Percentiles rank a stretch among this genome's conserved stretches.
These are phyloP conservation scores for Drosophila fungiperda DNA, from an alignment of 2,888 invertebrate species.

Conservation along the genomic window DNA sequence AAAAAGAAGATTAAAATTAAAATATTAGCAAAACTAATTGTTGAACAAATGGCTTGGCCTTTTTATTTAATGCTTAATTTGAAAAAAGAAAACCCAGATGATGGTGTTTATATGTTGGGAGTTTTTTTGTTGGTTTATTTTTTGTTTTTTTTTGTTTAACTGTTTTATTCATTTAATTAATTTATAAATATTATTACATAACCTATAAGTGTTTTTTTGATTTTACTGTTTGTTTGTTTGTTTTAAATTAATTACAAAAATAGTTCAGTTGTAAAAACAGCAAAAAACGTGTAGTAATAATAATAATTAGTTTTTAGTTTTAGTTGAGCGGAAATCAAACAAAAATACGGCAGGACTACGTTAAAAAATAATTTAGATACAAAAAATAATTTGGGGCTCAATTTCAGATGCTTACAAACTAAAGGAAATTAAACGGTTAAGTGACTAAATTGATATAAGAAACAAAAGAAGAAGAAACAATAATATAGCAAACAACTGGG, in stretches of 20 bases:
- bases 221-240: conserved; percentile 33
- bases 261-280: conserved; percentile 63
- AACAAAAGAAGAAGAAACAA: conserved; percentile 23
- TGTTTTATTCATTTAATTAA: conserved; percentile 78
- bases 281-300: conserved; percentile 38
- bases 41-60: conserved; percentile 37
- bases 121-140: conserved; percentile 38
- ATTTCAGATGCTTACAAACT: conserved; percentile 56
- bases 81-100: conserved; percentile 40
- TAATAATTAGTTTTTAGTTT: conserved; percentile 66
- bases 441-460: conserved; percentile 43
- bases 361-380: conserved; percentile 41
- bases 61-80: conserved; percentile 12
- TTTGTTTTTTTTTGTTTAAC: conserved; percentile 60
- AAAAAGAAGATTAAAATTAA: conserved; percentile 31
- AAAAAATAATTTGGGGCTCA: conserved; percentile 16
- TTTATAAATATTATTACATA: conserved; percentile 81
- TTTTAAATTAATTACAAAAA: conserved; percentile 68
- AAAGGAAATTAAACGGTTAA: conserved; percentile 53
- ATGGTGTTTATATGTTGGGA: conserved; percentile 56
- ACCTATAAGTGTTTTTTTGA: conserved; percentile 72
- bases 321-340: conserved; percentile 67
- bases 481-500: conserved; percentile 23
- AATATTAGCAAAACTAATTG: conserved; percentile 50
- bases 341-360: conserved; percentile 40